phyloP scores from a whole-genome alignment of 2,888 invertebrate genomes.

The Drosophila differens region DNA sequence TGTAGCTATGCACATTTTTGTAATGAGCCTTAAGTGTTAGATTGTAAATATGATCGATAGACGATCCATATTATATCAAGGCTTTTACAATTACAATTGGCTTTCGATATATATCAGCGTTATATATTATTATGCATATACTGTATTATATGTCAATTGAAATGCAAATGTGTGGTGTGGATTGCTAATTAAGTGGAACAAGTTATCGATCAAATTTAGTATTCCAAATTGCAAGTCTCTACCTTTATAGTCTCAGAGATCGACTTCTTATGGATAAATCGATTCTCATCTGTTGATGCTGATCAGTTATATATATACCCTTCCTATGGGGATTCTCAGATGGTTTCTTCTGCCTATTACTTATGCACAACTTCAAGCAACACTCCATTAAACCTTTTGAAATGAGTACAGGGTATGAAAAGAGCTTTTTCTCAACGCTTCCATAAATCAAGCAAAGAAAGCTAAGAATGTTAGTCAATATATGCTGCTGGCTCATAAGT shows the following conservation, averaged over 20 bases:
- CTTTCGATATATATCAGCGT: background rate
- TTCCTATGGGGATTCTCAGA: background rate
- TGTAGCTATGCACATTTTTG: background rate
- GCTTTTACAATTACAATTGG: no score
- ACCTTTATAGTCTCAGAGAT: background rate
- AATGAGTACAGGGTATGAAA: background rate
- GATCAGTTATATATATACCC: background rate
- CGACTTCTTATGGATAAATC: background rate
- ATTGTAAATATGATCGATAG: background rate
- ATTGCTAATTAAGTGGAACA: background rate
- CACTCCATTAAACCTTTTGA: background rate
- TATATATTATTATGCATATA: background rate
- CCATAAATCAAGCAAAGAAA: constrained; percentile 1
- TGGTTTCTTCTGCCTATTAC: background rate
- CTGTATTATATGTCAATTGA: background rate
- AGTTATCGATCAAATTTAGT: background rate
- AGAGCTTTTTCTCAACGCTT: constrained; percentile 26
- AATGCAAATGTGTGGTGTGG: background rate
- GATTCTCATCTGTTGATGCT: background rate
- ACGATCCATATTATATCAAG: no score
- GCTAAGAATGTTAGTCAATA: background rate
- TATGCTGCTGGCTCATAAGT: background rate
- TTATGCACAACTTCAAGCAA: background rate
- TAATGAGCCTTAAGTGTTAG: background rate
- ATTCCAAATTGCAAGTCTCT: background rate